Conservation (phyloP, 2,113 vertebrate species). For the Emydura subglobosa region DNA sequence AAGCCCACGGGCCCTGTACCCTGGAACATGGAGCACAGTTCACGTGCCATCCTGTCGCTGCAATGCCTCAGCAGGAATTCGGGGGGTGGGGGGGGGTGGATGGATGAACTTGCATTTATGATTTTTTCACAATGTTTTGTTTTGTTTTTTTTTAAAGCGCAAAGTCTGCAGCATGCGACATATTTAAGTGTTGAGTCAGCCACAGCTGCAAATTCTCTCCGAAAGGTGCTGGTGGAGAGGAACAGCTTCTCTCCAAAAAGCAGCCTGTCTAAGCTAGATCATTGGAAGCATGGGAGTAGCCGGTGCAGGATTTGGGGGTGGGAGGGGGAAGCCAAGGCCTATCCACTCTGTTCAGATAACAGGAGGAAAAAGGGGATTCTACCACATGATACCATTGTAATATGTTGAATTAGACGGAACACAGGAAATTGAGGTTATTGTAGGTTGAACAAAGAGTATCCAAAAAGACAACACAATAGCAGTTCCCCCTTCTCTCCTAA, state of each 20-base stretch:
- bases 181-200: neutral
- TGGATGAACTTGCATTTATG: neutral
- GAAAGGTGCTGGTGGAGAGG: neutral
- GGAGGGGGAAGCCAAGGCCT: neutral
- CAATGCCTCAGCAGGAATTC: conserved; percentile 7
- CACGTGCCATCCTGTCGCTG: conserved; percentile 4
- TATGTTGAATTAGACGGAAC: conserved; percentile 36
- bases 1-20: neutral
- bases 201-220: conserved; percentile 27
- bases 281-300: neutral
- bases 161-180: neutral
- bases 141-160: neutral
- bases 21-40: neutral
- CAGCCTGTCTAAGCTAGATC: neutral
- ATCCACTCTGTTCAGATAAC: neutral
- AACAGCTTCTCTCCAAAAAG: neutral
- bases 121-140: neutral
- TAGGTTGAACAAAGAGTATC: conserved; percentile 59
- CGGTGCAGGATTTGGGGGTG: neutral
- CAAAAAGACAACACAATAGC: conserved; percentile 38
- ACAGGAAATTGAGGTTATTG: conserved; percentile 67
- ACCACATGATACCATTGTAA: neutral
- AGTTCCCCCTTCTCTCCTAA: neutral
- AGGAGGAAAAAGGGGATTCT: conserved; percentile 52
- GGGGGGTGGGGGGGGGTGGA: neutral